Conservation (phyloP, 2,888 invertebrate species). For the Chromoteleia sp. region DNA sequence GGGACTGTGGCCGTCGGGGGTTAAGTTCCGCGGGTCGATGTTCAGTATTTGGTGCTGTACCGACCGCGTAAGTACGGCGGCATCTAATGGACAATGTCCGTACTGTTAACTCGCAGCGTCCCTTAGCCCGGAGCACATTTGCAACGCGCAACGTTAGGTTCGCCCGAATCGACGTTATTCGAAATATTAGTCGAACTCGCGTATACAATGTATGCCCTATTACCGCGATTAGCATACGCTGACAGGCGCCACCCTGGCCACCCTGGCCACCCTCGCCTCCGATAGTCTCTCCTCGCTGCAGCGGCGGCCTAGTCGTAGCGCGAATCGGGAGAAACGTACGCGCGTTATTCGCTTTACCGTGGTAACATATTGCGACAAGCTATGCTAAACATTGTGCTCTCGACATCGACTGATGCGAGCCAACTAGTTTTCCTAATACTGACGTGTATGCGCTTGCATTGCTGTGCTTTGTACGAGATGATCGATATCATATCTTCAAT, state of each 20-base stretch:
- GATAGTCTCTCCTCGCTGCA: conserved; percentile 39
- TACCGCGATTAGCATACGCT: conserved; percentile 84
- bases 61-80: conserved; percentile 75
- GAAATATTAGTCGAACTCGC: conserved; percentile 80
- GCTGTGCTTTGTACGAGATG: conserved; percentile 55
- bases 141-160: conserved; percentile 54
- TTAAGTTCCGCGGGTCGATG: conserved; percentile 69
- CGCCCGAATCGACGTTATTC: conserved; percentile 79
- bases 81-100: conserved; percentile 77
- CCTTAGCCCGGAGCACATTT: conserved; percentile 66
- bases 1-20: conserved; percentile 61
- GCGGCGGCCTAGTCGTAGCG: conserved; percentile 49
- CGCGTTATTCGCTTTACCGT: conserved; percentile 57
- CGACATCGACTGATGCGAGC: conserved; percentile 79
- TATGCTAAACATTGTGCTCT: conserved; percentile 82
- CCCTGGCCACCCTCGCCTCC: conserved; percentile 52
- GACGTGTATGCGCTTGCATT: conserved; percentile 37
- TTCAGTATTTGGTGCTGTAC: conserved; percentile 60
- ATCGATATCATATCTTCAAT: conserved; percentile 61
- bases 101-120: conserved; percentile 68
- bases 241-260: conserved; percentile 78
- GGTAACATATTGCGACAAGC: conserved; percentile 83
- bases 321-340: conserved; percentile 68
- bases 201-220: conserved; percentile 81
- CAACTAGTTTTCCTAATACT: conserved; percentile 73